phyloP scores from a whole-genome alignment of 1,140 invertebrate species.

The Palaemon carinicauda region DNA sequence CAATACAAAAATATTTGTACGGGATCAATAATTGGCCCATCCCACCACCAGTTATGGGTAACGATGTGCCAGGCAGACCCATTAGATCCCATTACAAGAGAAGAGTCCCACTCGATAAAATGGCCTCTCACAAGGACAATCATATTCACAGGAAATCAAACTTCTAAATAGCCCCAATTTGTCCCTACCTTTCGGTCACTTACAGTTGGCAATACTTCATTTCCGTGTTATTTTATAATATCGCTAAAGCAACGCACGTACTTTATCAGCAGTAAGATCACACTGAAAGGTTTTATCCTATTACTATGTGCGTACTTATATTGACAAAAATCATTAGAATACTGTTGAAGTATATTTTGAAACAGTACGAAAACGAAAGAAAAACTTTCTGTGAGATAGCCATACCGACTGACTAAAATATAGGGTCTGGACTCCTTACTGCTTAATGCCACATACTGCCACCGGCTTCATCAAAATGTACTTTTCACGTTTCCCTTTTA shows the following conservation, averaged over 20 bases:
- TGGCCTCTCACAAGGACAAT: conserved; percentile 44
- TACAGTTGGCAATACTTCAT: neutral
- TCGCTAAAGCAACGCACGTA: too few species aligned
- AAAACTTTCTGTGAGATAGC: neutral
- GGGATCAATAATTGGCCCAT: neutral
- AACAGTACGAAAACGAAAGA: neutral
- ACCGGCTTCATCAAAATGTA: neutral
- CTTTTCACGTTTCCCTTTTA: too few species aligned
- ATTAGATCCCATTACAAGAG: conserved; percentile 19
- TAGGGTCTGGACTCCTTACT: conserved; percentile 38
- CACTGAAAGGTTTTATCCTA: too few species aligned
- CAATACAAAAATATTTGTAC: too few species aligned
- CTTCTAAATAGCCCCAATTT: conserved; percentile 18
- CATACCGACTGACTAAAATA: conserved; percentile 37
- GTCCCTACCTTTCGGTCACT: conserved; percentile 8
- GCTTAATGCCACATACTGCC: neutral
- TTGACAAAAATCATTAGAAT: too few species aligned
- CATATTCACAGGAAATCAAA: conserved; percentile 55
- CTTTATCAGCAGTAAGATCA: neutral
- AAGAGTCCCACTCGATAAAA: conserved; percentile 18
- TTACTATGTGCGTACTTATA: too few species aligned
- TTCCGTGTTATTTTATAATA: too few species aligned
- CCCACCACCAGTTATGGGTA: neutral
- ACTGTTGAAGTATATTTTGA: neutral
- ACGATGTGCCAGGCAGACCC: neutral